Conservation (phyloP, 1,140 invertebrate genomes). For the Brachionus paranguensis region DNA sequence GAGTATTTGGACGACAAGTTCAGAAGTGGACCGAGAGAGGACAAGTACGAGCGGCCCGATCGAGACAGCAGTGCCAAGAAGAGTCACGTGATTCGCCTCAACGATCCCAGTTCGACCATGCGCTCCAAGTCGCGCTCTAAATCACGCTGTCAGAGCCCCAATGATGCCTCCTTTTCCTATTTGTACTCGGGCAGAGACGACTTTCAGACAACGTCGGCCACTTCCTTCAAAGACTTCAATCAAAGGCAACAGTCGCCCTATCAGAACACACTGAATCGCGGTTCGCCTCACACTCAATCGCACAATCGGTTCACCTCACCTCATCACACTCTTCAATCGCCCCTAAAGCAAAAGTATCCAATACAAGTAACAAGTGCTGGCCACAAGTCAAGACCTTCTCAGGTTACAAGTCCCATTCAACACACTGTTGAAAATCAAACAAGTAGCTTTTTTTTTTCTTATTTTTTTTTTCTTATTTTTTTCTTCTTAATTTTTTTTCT, state of each 20-base stretch:
- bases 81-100: constrained; percentile 20
- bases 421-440: neutral
- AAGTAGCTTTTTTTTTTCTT: neutral
- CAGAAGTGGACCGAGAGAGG: neutral
- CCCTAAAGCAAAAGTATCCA: neutral
- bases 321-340: neutral
- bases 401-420: neutral
- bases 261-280: neutral
- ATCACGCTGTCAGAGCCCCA: constrained; percentile 21
- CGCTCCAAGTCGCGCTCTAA: neutral
- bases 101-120: constrained; percentile 10
- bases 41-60: neutral
- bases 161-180: constrained; percentile 27
- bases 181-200: constrained; percentile 38
- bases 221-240: constrained; percentile 20
- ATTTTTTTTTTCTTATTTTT: no score
- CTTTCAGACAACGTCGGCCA: constrained; percentile 8
- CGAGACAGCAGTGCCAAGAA: neutral
- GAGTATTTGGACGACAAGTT: constrained; percentile 30
- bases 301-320: constrained; percentile 12
- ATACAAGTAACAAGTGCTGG: neutral
- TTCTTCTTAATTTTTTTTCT: neutral
- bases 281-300: constrained; percentile 15
- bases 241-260: neutral
- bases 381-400: neutral